Percentiles rank a stretch among this genome's conserved stretches.
Conservation (phyloP, 2,113 vertebrate species). For the Callionymus lyra region DNA sequence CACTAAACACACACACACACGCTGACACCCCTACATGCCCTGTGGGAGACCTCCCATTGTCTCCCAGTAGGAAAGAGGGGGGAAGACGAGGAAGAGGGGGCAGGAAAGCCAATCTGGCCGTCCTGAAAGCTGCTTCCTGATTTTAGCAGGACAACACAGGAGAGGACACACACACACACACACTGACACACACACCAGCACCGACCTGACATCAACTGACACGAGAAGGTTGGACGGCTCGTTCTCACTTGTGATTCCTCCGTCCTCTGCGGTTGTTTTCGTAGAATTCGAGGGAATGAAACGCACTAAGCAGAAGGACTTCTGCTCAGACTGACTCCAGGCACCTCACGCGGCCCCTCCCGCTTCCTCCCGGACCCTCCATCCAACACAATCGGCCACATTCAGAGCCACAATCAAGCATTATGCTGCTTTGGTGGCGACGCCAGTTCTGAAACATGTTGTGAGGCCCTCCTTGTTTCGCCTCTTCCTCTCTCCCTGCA, state of each 20-base stretch:
- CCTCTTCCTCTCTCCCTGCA: slow-evolving; percentile 9
- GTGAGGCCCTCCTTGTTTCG: slow-evolving; percentile 58
- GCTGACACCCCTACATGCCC: slow-evolving; percentile 24
- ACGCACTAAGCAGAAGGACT: no score
- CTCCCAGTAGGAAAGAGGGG: slow-evolving; percentile 40
- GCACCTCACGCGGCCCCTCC: slow-evolving; percentile 36
- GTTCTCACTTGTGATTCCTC: slow-evolving; percentile 18
- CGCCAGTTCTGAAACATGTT: slow-evolving; percentile 40
- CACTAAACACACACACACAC: slow-evolving; percentile 11
- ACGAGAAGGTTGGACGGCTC: slow-evolving; percentile 28
- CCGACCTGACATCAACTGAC: slow-evolving; percentile 16
- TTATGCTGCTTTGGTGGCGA: slow-evolving; percentile 53
- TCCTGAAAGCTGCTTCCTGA: slow-evolving; percentile 68
- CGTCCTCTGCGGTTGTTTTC: slow-evolving; percentile 4
- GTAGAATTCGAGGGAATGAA: no score
- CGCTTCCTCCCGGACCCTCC: slow-evolving; percentile 41
- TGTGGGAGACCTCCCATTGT: slow-evolving; percentile 63
- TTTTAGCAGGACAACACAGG: slow-evolving; percentile 42
- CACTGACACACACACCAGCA: slow-evolving; percentile 16
- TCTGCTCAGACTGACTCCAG: slow-evolving; percentile 29
- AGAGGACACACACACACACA: slow-evolving; percentile 19
- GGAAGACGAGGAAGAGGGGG: not conserved
- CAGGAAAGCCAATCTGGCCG: slow-evolving; percentile 51
- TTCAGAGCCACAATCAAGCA: slow-evolving; percentile 62
- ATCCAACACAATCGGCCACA: slow-evolving; percentile 57